Conservation (phyloP, 92 coral and sea anemone genomes). For the Porites cylindrica region DNA sequence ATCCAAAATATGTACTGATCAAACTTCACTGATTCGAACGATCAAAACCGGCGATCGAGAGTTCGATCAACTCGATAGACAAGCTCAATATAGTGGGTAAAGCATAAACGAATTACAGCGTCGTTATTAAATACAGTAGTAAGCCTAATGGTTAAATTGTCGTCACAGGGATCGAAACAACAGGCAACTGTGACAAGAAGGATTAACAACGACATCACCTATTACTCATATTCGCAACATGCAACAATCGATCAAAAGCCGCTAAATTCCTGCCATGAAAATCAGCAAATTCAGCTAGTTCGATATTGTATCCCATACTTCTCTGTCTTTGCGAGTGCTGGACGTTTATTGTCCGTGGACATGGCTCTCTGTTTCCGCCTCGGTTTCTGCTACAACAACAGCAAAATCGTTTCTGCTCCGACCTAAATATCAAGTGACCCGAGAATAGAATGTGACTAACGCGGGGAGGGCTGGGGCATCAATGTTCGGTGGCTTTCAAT, state of each 20-base stretch:
- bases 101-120: neutral
- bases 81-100: neutral
- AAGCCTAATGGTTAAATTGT: slow-evolving; percentile 4
- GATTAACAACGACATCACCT: slow-evolving; percentile 18
- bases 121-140: slow-evolving; percentile 1
- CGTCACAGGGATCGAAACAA: neutral
- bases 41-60: neutral
- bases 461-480: slow-evolving; percentile 34
- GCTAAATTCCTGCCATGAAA: neutral
- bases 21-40: neutral
- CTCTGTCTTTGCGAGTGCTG: slow-evolving; percentile 42
- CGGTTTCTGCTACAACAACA: neutral
- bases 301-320: slow-evolving; percentile 19
- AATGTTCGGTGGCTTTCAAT: neutral
- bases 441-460: neutral
- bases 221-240: slow-evolving; percentile 3
- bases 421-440: neutral
- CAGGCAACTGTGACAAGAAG: slow-evolving; percentile 19
- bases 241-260: neutral
- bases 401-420: neutral
- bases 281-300: slow-evolving; percentile 5
- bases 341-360: slow-evolving; percentile 43
- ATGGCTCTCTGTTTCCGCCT: neutral
- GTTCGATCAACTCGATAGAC: neutral
- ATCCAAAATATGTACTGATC: neutral